Conservation (phyloP, 1,140 invertebrate genomes). For the Melitaea cinxia region DNA sequence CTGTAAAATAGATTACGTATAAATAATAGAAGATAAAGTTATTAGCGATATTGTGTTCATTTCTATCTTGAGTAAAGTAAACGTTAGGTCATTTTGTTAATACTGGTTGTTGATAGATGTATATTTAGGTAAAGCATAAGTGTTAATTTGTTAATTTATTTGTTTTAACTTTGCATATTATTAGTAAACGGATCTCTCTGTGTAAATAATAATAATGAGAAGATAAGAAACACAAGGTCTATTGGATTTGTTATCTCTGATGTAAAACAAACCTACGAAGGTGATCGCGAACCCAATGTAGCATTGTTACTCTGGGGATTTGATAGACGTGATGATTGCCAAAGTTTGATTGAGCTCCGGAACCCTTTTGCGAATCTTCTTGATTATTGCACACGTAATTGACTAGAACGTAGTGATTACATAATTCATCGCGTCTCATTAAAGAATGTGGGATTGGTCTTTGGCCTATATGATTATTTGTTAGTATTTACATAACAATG, state of each 20-base stretch:
- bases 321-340: slow-evolving; percentile 73
- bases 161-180: background rate
- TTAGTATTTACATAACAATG: too few relatives aligned
- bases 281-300: slow-evolving; percentile 47
- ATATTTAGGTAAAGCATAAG: background rate
- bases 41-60: background rate
- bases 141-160: background rate
- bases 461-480: slow-evolving; percentile 1
- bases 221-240: slow-evolving; percentile 17
- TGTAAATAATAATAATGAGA: slow-evolving; percentile 15
- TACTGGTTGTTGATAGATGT: too few relatives aligned
- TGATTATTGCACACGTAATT: slow-evolving; percentile 60
- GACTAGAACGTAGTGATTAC: slow-evolving; percentile 46
- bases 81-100: too few relatives aligned
- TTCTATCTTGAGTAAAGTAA: too few relatives aligned
- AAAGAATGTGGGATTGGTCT: background rate
- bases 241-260: slow-evolving; percentile 53
- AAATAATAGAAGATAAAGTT: background rate
- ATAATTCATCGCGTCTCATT: slow-evolving; percentile 22
- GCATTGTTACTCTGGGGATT: slow-evolving; percentile 70
- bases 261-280: slow-evolving; percentile 57
- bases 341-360: slow-evolving; percentile 73
- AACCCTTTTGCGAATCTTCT: slow-evolving; percentile 64
- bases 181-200: background rate
- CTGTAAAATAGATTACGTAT: slow-evolving; percentile 27